Base-by-base conservation (phyloP, 2,113 vertebrate genomes). In the Tauraco erythrolophus region DNA sequence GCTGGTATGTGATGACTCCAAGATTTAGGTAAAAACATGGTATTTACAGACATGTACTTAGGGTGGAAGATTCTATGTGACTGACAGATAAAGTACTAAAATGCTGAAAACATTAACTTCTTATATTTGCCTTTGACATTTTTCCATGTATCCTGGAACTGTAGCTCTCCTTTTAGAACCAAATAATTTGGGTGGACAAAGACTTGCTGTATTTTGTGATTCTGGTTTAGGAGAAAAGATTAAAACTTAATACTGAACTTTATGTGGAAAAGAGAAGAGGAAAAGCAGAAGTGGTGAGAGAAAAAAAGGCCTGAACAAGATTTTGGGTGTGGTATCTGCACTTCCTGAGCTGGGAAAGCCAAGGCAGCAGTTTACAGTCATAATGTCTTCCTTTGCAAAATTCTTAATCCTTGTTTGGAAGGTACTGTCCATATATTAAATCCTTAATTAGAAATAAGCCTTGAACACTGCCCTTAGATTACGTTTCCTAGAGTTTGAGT, bases 261-360 rank as follows among this genome's bases (percentile, higher is more conserved):
- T 41, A n/a, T 88, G 11, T 68, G 57, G 69, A 92, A 92, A 94
- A 92, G 72, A 94, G 60, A 95, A 82, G 69, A 95, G 77, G 65
- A 91, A 91, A 97, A 96, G 84, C 85, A 82, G 94, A 97, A 96
- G 84, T 41, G 28, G 43, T 57, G 41, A 50, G 37, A 74, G 54
- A 77, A 83, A 83, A 84, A 86, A 74, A 64, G 61, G 19, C 37
- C 15, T 19, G 71, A 84, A 78, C 22, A 61, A 91, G 86, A 79
- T 79, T 89, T 89, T 84, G 94, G 94, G 95, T 91, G 94, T 89
- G 92, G 92, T 92, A 11, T 87, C 72, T 84, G 53, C 0, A 0
- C 54, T 97, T 97, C 94, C 96, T 95, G 92, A 85, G 23, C 65
- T 91, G 57, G 65, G 39, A 81, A 65, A 84, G 69, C 81, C 92